phyloP scores from a whole-genome alignment of 2,797 vertebrate species.

The Malacoctenus gilli region DNA sequence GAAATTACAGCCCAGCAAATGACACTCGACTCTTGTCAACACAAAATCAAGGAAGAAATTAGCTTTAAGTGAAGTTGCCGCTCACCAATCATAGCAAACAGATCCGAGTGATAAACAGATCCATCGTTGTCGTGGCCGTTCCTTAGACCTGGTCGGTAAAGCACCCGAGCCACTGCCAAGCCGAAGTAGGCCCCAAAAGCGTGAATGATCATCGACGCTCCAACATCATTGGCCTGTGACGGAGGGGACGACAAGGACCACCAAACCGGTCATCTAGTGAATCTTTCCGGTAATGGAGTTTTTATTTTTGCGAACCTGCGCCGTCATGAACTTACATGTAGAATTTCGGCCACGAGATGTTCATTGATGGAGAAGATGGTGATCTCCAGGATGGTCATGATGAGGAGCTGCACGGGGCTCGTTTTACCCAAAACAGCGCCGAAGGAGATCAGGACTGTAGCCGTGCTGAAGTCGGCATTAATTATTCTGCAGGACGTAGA shows the following conservation, averaged over 20 bases:
- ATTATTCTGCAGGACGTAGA: conserved; percentile 84
- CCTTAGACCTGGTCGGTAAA: conserved; percentile 85
- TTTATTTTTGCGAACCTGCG: background rate
- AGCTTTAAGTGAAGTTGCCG: background rate
- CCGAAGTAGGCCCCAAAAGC: conserved; percentile 97
- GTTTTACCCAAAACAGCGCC: conserved; percentile 95
- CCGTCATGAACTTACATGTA: conserved; percentile 71
- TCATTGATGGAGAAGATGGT: conserved; percentile 89
- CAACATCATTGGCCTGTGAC: conserved; percentile 88
- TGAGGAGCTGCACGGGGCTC: conserved; percentile 92
- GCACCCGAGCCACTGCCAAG: conserved; percentile 84
- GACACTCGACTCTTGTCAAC: no score
- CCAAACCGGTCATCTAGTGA: no score
- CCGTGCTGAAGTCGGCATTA: conserved; percentile 96
- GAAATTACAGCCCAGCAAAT: background rate
- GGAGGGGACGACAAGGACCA: background rate
- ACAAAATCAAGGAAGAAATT: no score
- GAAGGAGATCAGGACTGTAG: conserved; percentile 95
- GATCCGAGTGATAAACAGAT: conserved; percentile 91
- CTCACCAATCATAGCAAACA: conserved; percentile 98
- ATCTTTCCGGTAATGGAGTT: no score
- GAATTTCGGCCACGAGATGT: conserved; percentile 74
- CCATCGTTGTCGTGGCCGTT: conserved; percentile 87
- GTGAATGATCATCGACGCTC: conserved; percentile 96
- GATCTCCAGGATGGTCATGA: conserved; percentile 93